Evolutionary conservation across 92 coral and sea anemone species (phyloP), one percentile per base, ranked within the genome.

Genomic region (Ricordea florida): DNA sequence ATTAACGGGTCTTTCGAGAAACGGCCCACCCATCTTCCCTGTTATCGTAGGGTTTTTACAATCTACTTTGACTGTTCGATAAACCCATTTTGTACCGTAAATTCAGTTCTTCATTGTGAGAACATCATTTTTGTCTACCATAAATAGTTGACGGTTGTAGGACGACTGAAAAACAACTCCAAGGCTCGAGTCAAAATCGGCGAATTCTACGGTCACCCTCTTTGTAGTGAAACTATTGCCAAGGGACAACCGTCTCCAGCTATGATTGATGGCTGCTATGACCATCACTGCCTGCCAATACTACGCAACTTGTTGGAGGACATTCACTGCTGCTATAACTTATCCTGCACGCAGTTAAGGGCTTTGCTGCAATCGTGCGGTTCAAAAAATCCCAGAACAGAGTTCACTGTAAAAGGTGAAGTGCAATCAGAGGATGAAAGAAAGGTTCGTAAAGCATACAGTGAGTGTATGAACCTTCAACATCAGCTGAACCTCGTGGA

Each of bases 171-270:
- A 60, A 90, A 80, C 48, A 90, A 90, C 64, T 84, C 97, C 20
- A 86, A 80, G 40, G 92, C 89, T 0, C 87, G 86, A 32, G 85
- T 90, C 78, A 87, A 82, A 61, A 87, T 94, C 51, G 98, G 98
- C 10, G 98, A 94, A 50, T 94, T 92, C 79, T 91, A 87, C 64
- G 98, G 98, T 13, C 64, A 85, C 20, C 92, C 97, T n/a, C 80
- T 85, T 44, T 81, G 85, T 69, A 33, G 75, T 25, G 57, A 69
- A 35, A 69, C 72, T 0, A 64, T 71, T 3, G 47, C 62, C 28
- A 62, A 34, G 17, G 81, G 59, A 57, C 89, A 67, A 27, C 61
- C 57, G 48, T 58, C 66, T 35, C 67, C 65, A 2, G 51, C 48
- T 8, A 40, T 75, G 77, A 61, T 47, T 45, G 42, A 35, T 0